A percentile compares a stretch with the other conserved stretches of the same genome.
Evolutionary conservation across 2,797 vertebrate genomes (phyloP).

Genomic region (Helarctos malayanus): DNA sequence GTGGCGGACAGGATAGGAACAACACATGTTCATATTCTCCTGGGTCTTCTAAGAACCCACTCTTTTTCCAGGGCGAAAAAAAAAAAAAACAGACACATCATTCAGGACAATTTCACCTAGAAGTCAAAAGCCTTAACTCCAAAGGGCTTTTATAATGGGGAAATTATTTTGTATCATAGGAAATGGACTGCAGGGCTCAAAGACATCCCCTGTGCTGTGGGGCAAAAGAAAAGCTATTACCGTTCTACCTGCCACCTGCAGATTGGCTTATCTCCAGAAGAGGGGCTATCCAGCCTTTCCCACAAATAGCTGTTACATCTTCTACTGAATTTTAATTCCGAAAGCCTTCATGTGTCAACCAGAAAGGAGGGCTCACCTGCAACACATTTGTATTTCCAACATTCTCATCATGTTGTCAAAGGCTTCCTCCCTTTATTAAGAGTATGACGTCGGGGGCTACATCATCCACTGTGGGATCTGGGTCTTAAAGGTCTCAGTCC

Average conservation of each 20-base stretch:
- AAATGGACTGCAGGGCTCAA: fast-evolving
- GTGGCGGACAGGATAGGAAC: fast-evolving
- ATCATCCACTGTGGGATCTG: fast-evolving
- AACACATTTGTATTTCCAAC: fast-evolving
- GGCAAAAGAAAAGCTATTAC: fast-evolving
- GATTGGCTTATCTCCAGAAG: fast-evolving
- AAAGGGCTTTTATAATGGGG: not conserved
- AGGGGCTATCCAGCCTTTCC: fast-evolving
- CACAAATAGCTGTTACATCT: not conserved
- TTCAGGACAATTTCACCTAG: too few species aligned
- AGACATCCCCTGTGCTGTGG: fast-evolving
- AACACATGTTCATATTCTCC: fast-evolving
- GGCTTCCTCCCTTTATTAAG: not conserved
- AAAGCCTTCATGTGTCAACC: not conserved
- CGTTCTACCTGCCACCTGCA: fast-evolving
- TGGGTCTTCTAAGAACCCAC: not conserved
- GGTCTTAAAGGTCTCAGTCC: not conserved
- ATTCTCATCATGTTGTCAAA: fast-evolving
- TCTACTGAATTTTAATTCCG: not conserved
- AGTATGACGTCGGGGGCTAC: not conserved
- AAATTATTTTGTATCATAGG: not conserved
- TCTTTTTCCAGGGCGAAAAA: not conserved
- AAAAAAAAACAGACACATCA: not conserved
- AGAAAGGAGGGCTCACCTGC: fast-evolving
- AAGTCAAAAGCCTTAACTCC: not conserved